Base-by-base conservation (phyloP, 2,113 vertebrate species). In the Melanerpes aurifrons region DNA sequence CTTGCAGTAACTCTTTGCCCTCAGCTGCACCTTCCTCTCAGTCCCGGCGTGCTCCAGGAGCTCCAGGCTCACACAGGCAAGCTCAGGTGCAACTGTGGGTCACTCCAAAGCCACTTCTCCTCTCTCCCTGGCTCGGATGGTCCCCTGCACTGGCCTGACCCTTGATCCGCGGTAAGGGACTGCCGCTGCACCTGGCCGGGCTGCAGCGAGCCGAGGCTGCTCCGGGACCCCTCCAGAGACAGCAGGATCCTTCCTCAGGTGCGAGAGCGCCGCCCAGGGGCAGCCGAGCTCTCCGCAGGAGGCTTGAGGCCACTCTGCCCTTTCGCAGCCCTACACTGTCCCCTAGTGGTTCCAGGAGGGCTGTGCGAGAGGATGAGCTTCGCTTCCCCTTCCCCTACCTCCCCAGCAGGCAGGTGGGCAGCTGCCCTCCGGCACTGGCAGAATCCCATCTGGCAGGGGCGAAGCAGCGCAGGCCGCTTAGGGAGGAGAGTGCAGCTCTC, bases 81-180 rank as follows among this genome's bases (percentile, higher is more conserved):
- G 16, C 32, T 21, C 26, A 25, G 28, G 25, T 4, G 4, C 14
- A 58, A 40, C 28, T 40, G 10, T 31, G 21, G 43, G 28, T 45
- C 8, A 8, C 24, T 47, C 47, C 20, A 7, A 32, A 25, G 28
- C 47, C 56, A 45, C 50, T 15, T 12, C 53, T 3, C 15, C 15
- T 4, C 20, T 4, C 3, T 15, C 11, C 5, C 20, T 4, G 7
- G 16, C 14, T 35, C 1, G 1, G 6, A 18, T 18, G 20, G 2
- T 12, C 31, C 59, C 53, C 54, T 24, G 50, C 50, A 25, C 24
- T 13, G 50, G 22, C 12, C 50, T 53, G 24, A 53, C 22, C 12
- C 50, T 53, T 53, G 50, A 25, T 53, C 50, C 22, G 50, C 50
- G 22, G 50, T 53, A 53, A 53, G 50, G 50, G 50, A 24, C 50